Conservation (phyloP, 2,888 invertebrate species). For the Gymnoscelis rufifasciata region DNA sequence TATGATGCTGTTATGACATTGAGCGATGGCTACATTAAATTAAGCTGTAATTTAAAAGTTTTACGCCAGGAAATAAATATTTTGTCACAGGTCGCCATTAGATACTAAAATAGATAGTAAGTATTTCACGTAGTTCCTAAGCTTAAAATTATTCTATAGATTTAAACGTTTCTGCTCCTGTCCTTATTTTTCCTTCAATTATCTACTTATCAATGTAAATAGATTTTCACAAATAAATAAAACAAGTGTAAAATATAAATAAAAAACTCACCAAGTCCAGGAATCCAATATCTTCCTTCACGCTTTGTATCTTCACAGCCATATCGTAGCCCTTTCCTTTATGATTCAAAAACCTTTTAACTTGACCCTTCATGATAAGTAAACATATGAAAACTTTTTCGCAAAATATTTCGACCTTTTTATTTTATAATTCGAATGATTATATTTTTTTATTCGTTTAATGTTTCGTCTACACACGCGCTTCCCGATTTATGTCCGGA, state of each 20-base stretch:
- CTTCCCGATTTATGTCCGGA: background rate
- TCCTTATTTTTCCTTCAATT: background rate
- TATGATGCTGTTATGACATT: background rate
- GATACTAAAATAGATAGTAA: too few relatives aligned
- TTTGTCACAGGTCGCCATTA: too few relatives aligned
- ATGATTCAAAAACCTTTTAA: constrained; percentile 42
- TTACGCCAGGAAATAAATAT: too few relatives aligned
- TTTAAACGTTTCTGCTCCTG: too few relatives aligned
- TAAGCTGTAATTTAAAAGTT: background rate
- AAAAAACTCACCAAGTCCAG: constrained; percentile 36
- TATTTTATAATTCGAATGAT: too few relatives aligned
- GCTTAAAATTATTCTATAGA: too few relatives aligned
- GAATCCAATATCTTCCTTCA: constrained; percentile 34
- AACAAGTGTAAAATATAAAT: background rate
- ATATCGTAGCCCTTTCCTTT: constrained; percentile 38
- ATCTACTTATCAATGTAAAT: too few relatives aligned
- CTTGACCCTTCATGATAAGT: constrained; percentile 37
- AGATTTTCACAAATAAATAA: too few relatives aligned
- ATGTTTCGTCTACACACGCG: background rate
- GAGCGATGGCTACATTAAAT: background rate
- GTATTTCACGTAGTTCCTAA: too few relatives aligned
- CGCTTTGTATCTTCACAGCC: constrained; percentile 23
- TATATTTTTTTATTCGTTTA: too few relatives aligned
- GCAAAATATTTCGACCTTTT: too few relatives aligned
- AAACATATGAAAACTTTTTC: too few relatives aligned